These are phyloP conservation scores for Ceratotherium simum DNA, from an alignment of 2,113 vertebrate species.

Conservation along the genomic window DNA sequence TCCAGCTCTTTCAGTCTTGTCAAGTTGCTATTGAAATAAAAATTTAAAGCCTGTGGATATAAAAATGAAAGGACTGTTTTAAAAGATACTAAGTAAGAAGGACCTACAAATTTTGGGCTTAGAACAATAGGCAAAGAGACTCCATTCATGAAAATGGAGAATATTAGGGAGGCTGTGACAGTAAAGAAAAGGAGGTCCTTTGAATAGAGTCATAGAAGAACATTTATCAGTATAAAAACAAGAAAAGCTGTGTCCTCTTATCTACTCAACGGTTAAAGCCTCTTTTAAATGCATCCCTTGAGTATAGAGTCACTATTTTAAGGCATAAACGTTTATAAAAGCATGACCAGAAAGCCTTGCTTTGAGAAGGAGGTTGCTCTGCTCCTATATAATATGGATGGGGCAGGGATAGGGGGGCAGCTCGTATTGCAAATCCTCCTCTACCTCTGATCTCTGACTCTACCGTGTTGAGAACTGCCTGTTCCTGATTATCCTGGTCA, in stretches of 20 bases:
- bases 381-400: not conserved
- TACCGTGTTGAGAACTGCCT: not conserved
- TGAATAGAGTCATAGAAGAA: not conserved
- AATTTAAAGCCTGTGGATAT: conserved; percentile 39
- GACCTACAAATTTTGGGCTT: conserved; percentile 45
- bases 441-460: not conserved
- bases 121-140: not conserved
- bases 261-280: not conserved
- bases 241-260: not conserved
- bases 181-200: not conserved
- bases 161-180: not conserved
- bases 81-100: conserved; percentile 43
- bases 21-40: conserved; percentile 49
- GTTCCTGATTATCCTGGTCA: not conserved
- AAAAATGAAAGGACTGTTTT: conserved; percentile 55
- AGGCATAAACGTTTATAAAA: not conserved
- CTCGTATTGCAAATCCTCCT: not conserved
- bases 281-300: conserved; percentile 34
- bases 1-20: conserved; percentile 52
- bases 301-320: not conserved
- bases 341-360: not conserved
- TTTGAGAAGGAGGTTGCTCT: not conserved
- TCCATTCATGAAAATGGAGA: not conserved
- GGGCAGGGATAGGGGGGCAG: no score
- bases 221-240: not conserved